A percentile compares a stretch with the other conserved stretches of the same genome.
phyloP scores from a whole-genome alignment of 2,797 vertebrate species.

The Notoglanidium macrostoma region DNA sequence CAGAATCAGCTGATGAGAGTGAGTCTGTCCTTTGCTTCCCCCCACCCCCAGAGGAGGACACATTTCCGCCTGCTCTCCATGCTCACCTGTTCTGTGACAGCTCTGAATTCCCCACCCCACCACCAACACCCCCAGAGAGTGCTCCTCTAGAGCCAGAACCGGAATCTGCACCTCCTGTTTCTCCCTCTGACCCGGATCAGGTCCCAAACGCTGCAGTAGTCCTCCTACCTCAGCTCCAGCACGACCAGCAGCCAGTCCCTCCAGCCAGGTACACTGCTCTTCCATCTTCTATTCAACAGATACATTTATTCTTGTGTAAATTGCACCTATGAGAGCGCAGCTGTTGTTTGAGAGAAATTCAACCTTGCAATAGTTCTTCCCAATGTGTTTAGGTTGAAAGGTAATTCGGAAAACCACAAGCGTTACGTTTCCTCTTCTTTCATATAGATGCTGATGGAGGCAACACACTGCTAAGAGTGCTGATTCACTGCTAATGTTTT shows the following conservation, averaged over 20 bases:
- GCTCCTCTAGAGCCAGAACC: conserved; percentile 50
- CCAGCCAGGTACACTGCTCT: conserved; percentile 69
- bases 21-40: conserved; percentile 60
- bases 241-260: conserved; percentile 31
- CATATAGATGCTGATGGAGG: neutral
- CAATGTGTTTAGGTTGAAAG: neutral
- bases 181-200: conserved; percentile 41
- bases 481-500: conserved; percentile 20
- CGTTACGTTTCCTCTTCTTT: neutral
- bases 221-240: conserved; percentile 37
- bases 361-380: neutral
- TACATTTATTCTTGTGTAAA: neutral
- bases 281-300: neutral
- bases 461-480: neutral
- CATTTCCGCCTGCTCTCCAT: conserved; percentile 56
- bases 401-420: neutral
- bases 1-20: conserved; percentile 65
- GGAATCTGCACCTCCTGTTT: conserved; percentile 60
- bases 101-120: conserved; percentile 65
- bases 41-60: conserved; percentile 57
- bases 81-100: conserved; percentile 63
- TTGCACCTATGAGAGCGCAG: neutral
- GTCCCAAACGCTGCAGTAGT: conserved; percentile 38
- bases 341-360: neutral
- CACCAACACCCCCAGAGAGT: conserved; percentile 67